These are phyloP conservation scores for Eupithecia insigniata DNA, from an alignment of 2,888 invertebrate species.

Conservation along the genomic window DNA sequence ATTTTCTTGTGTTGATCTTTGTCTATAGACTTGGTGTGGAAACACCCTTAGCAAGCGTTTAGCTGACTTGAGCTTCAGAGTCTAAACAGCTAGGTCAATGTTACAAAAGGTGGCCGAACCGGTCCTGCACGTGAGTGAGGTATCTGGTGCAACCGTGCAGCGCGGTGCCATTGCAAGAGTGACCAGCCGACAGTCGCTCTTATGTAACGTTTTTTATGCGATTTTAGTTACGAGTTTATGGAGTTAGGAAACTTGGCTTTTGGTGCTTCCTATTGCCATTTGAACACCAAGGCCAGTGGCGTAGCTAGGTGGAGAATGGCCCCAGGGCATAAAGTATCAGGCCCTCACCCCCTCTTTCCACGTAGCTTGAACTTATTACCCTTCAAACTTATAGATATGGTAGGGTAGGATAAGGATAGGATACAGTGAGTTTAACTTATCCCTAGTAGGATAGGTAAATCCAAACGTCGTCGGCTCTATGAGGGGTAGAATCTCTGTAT, in stretches of 20 bases:
- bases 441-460: no score
- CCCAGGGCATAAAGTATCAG: no score
- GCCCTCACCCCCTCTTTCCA: no score
- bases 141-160: conserved; percentile 14
- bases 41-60: neutral
- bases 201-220: conserved; percentile 25
- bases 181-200: conserved; percentile 5
- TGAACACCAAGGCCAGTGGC: neutral
- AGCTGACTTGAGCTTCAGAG: neutral
- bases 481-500: no score
- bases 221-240: conserved; percentile 19
- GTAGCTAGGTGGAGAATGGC: no score
- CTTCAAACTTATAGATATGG: no score
- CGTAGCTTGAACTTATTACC: no score
- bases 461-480: no score
- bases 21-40: neutral
- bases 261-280: neutral
- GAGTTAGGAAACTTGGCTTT: conserved; percentile 18
- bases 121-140: conserved; percentile 15
- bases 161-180: conserved; percentile 19
- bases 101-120: conserved; percentile 10
- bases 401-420: no score
- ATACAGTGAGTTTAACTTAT: no score
- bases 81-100: conserved; percentile 14
- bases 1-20: neutral